A percentile compares a stretch with the other conserved stretches of the same genome.
Evolutionary conservation across 2,888 invertebrate genomes (phyloP).

Genomic region (Ferrisia virgata): DNA sequence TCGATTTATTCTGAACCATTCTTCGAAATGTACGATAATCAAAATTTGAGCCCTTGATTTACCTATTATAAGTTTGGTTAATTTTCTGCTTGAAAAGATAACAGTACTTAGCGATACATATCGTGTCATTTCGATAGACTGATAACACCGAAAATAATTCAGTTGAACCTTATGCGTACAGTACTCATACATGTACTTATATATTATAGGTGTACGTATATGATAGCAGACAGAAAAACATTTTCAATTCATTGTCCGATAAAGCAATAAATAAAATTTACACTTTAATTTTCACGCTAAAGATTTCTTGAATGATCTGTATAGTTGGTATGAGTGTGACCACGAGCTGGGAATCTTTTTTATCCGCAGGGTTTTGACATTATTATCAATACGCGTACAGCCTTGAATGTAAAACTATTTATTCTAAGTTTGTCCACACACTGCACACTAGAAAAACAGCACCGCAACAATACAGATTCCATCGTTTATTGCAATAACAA

Average conservation of each 20-base stretch:
- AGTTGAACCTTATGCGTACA: background rate
- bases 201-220: background rate
- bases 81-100: background rate
- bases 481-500: constrained; percentile 15
- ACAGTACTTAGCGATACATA: background rate
- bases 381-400: background rate
- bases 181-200: background rate
- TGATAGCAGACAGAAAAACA: background rate
- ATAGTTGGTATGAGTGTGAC: background rate
- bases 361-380: background rate
- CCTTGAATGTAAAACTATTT: background rate
- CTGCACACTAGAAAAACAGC: background rate
- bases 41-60: background rate
- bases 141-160: background rate
- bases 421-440: background rate
- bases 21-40: too few relatives aligned
- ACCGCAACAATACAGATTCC: constrained; percentile 7
- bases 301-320: background rate
- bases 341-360: constrained; percentile 1
- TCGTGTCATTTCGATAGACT: background rate
- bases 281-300: constrained; percentile 2
- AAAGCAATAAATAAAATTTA: background rate
- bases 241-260: background rate
- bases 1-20: too few relatives aligned
- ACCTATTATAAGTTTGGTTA: background rate